Evolutionary conservation across 2,888 invertebrate species (phyloP).

Genomic region (Drosophila subquinaria): DNA sequence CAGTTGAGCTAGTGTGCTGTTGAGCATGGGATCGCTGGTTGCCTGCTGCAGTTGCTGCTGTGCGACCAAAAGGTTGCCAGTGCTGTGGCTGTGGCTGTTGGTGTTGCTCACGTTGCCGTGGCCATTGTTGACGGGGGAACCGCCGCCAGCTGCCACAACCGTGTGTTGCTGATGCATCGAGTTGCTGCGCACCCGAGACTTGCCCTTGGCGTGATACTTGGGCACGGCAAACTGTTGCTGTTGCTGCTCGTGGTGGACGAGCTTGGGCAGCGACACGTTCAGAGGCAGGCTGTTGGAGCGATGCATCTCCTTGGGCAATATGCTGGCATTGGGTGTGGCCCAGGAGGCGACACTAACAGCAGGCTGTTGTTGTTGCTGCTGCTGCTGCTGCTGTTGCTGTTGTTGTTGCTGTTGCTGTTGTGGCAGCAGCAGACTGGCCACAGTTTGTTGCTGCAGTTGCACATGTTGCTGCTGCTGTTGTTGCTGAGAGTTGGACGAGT

Average conservation of each 20-base stretch:
- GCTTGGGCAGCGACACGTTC: constrained; percentile 86
- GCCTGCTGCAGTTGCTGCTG: constrained; percentile 90
- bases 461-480: constrained; percentile 50
- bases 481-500: constrained; percentile 53
- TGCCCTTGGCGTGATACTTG: constrained; percentile 82
- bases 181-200: constrained; percentile 84
- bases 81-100: constrained; percentile 40
- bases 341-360: constrained; percentile 68
- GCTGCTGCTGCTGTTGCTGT: constrained; percentile 56
- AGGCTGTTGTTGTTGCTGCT: constrained; percentile 54
- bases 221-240: constrained; percentile 82
- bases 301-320: constrained; percentile 86
- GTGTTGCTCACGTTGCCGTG: constrained; percentile 35
- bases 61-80: constrained; percentile 65
- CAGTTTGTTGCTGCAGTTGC: constrained; percentile 69
- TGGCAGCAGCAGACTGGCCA: constrained; percentile 53
- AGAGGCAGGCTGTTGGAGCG: constrained; percentile 88
- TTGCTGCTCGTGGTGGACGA: constrained; percentile 66
- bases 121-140: constrained; percentile 53
- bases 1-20: constrained; percentile 93
- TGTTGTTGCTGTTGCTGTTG: constrained; percentile 52
- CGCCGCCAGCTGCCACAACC: constrained; percentile 65
- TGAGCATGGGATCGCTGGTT: constrained; percentile 91
- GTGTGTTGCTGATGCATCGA: constrained; percentile 84
- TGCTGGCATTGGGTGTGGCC: constrained; percentile 60